Evolutionary conservation across 2,797 vertebrate genomes (phyloP).

Genomic region (Ceyx erithaca): DNA sequence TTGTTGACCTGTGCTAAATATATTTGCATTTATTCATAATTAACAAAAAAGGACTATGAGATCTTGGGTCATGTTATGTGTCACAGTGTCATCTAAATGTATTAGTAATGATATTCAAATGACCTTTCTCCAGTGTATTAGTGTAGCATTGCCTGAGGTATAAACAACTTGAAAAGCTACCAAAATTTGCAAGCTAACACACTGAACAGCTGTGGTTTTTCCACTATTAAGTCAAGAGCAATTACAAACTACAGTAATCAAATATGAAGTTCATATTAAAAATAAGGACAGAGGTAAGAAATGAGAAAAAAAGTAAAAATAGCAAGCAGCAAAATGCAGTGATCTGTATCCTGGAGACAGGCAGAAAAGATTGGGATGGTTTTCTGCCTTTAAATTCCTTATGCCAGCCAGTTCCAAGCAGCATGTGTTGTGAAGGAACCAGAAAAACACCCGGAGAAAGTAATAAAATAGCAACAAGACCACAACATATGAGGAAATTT

Average conservation of each 20-base stretch:
- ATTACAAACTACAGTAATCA: not conserved
- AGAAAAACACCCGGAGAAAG: not conserved
- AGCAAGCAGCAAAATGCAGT: not conserved
- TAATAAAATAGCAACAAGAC: not conserved
- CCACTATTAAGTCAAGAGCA: not conserved
- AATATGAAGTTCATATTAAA: not conserved
- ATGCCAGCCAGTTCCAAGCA: not conserved
- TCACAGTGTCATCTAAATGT: not conserved
- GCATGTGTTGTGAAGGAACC: not conserved
- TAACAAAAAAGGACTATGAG: accelerated
- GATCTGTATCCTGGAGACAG: not conserved
- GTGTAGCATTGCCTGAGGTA: not conserved
- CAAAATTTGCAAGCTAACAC: not conserved
- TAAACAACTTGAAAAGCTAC: not conserved
- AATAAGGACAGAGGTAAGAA: not conserved
- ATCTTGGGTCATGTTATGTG: not conserved
- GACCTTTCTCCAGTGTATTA: not conserved
- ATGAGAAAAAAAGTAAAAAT: not conserved
- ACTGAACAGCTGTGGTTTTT: not conserved
- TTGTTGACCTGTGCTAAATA: not conserved
- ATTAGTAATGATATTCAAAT: not conserved
- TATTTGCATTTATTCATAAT: not conserved
- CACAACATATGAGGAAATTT: accelerated
- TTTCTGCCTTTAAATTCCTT: not conserved
- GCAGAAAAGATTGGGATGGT: not conserved